Percentiles rank a stretch among this genome's conserved stretches.
Evolutionary conservation across 2,888 invertebrate genomes (phyloP).

Genomic region (Pseudanteris insignis): DNA sequence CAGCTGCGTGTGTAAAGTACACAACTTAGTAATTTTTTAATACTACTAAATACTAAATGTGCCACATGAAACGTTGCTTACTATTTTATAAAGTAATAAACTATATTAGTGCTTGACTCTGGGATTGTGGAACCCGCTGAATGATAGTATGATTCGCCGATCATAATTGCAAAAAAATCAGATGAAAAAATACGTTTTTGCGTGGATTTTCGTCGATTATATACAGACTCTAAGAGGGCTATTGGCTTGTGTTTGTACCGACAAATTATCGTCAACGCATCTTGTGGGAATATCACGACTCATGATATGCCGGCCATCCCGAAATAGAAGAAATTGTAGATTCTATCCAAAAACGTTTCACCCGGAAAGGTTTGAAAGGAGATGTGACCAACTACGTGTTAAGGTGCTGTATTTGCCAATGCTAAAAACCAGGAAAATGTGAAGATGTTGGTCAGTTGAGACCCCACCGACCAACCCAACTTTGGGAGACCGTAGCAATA

Average conservation of each 20-base stretch:
- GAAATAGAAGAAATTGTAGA: background rate
- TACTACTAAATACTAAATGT: constrained; percentile 1
- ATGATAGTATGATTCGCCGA: constrained; percentile 20
- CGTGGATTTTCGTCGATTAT: no score
- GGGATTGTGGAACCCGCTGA: constrained; percentile 3
- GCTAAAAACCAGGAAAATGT: background rate
- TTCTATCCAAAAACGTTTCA: background rate
- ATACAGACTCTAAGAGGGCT: no score
- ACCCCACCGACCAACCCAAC: no score
- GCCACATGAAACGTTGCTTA: no score
- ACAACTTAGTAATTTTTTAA: no score
- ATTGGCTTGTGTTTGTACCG: background rate
- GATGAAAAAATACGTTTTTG: constrained; percentile 37
- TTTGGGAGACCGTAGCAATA: constrained; percentile 13
- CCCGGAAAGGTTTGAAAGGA: background rate
- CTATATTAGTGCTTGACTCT: constrained; percentile 4
- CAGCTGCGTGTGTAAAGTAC: constrained; percentile 2
- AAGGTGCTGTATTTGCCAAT: background rate
- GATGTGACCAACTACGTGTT: background rate
- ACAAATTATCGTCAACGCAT: background rate
- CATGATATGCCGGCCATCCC: background rate
- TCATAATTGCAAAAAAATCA: constrained; percentile 39
- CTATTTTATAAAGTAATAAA: no score
- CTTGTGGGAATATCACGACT: background rate
- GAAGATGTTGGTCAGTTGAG: background rate